Percentiles rank a stretch among this genome's conserved stretches.
Conservation (phyloP, 2,113 vertebrate species). For the Amazona vittata region DNA sequence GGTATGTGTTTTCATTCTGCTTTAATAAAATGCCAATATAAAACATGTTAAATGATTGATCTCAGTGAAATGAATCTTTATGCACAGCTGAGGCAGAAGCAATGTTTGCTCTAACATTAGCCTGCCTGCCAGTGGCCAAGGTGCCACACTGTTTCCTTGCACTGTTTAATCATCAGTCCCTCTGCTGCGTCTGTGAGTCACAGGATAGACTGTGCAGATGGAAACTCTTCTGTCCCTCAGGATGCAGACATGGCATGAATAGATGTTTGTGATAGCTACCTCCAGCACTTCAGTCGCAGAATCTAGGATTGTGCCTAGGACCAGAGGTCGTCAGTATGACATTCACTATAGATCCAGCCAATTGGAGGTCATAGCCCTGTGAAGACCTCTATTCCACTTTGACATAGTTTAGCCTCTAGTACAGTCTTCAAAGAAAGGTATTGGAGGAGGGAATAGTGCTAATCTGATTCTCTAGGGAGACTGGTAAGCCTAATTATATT, state of each 20-base stretch:
- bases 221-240: not conserved
- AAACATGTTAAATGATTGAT: not conserved
- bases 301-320: not conserved
- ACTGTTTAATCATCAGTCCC: not conserved
- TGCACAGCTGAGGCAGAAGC: not conserved
- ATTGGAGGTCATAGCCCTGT: not conserved
- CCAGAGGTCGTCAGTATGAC: not conserved
- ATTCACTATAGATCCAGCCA: rapidly evolving
- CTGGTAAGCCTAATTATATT: not conserved
- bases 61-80: not conserved
- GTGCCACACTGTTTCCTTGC: not conserved
- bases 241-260: not conserved
- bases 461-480: not conserved
- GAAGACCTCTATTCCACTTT: not conserved
- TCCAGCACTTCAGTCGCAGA: not conserved
- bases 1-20: not conserved
- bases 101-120: not conserved
- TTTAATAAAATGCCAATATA: not conserved
- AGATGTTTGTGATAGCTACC: not conserved
- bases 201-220: not conserved
- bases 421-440: not conserved
- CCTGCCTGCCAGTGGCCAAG: not conserved
- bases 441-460: not conserved
- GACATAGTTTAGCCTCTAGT: not conserved
- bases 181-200: not conserved